phyloP scores from a whole-genome alignment of 2,797 vertebrate genomes.

The Anisognathus igniventris region DNA sequence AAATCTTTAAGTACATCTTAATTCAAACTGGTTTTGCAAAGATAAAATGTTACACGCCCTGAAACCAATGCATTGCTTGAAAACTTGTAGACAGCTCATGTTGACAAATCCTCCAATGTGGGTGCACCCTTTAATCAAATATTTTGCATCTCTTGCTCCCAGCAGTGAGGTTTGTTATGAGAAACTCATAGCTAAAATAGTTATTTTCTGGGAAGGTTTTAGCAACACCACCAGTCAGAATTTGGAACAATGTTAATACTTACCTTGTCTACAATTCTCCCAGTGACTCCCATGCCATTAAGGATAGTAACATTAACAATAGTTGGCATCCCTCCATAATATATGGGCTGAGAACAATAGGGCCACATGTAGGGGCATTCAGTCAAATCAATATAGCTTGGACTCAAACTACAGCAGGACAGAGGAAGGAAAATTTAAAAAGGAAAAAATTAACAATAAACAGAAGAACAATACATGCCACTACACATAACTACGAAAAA shows the following conservation, averaged over 20 bases:
- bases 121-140: neutral
- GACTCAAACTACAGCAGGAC: slow-evolving; percentile 83
- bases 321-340: slow-evolving; percentile 98
- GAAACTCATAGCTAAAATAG: neutral
- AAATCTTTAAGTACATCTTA: neutral
- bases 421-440: neutral
- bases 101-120: neutral
- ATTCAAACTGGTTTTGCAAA: neutral
- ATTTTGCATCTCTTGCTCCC: neutral
- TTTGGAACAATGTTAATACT: neutral
- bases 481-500: neutral
- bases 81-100: neutral
- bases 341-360: slow-evolving; percentile 98
- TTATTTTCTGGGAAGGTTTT: neutral
- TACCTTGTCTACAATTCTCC: slow-evolving; percentile 95
- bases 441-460: neutral
- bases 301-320: slow-evolving; percentile 97
- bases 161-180: neutral
- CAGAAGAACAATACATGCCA: neutral
- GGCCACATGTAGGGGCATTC: slow-evolving; percentile 99
- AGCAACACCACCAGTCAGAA: neutral
- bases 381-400: slow-evolving; percentile 96
- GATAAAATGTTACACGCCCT: neutral
- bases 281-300: slow-evolving; percentile 98
- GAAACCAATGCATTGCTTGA: neutral